A percentile compares a stretch with the other conserved stretches of the same genome.
phyloP scores from a whole-genome alignment of 2,888 invertebrate species.

The Diadromus collaris region DNA sequence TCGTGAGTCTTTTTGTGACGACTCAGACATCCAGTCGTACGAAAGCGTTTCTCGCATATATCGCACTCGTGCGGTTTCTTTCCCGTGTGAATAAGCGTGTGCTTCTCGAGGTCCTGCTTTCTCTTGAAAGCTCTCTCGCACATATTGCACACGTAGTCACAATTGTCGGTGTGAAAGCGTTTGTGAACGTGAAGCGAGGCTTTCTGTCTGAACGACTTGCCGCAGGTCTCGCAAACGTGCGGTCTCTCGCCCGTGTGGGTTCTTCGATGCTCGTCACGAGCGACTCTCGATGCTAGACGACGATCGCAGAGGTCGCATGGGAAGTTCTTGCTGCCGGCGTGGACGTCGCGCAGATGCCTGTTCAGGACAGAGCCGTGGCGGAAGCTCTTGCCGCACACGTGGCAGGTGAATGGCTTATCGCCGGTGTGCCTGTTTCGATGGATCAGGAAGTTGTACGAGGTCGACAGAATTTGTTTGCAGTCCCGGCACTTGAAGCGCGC shows the following conservation, averaged over 20 bases:
- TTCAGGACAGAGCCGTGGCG: constrained; percentile 71
- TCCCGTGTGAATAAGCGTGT: constrained; percentile 79
- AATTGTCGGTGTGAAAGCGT: constrained; percentile 64
- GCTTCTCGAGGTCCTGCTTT: constrained; percentile 80
- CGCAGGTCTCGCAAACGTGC: constrained; percentile 80
- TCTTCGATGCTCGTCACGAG: constrained; percentile 73
- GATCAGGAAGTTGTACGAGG: constrained; percentile 80
- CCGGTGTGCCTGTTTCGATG: constrained; percentile 71
- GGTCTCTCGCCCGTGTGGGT: constrained; percentile 74
- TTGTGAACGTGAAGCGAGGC: constrained; percentile 80
- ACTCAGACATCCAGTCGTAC: constrained; percentile 80
- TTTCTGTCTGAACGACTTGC: constrained; percentile 79
- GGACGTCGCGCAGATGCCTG: constrained; percentile 74
- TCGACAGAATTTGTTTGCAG: constrained; percentile 83
- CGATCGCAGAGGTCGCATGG: constrained; percentile 73
- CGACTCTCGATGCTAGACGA: constrained; percentile 69
- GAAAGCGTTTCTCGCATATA: constrained; percentile 81
- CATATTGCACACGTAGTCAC: constrained; percentile 61
- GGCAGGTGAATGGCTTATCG: constrained; percentile 71
- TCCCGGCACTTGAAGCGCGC: constrained; percentile 82
- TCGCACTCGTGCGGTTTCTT: constrained; percentile 79
- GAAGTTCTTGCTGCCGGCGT: constrained; percentile 70
- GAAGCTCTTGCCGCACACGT: constrained; percentile 75
- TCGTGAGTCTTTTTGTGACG: constrained; percentile 81
- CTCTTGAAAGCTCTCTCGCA: constrained; percentile 80